Evolutionary conservation across 92 coral and sea anemone species (phyloP), one percentile per base, ranked within the genome.

Genomic region (Heliopora coerulea): DNA sequence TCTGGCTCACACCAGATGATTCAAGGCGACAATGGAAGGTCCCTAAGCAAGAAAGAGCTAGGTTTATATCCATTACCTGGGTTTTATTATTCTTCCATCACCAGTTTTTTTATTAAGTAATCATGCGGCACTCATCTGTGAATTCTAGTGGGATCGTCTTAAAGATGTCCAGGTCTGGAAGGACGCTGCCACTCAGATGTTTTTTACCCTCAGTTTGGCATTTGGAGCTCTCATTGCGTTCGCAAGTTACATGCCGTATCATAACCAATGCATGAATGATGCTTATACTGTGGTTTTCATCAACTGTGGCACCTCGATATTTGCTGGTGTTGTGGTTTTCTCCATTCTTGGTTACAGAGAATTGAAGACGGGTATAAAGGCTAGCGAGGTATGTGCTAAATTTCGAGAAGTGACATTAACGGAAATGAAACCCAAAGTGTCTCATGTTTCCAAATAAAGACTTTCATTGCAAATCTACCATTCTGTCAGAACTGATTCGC

Each of bases 171-270:
- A 90, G 78, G 89, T 90, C 70, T 93, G 98, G 98, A 93, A 87
- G 78, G 98, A 93, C 73, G 98, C 98, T 34, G 98, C 98, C 25
- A 93, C 98, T 13, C 98, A 93, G 78, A 90, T 93, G 98, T 95
- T 95, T 73, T 90, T 95, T 75, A 95, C 99, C 6, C 91, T 93
- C 62, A 93, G 97, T 69, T 75, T 95, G 80, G 99, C 95, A 19
- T 95, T 95, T 79, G 99, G 99, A 46, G 99, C 99, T 20, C 89
- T 95, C 33, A 88, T 87, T 6, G 95, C 99, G 21, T 95, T 95
- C 60, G 95, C 99, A 44, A 95, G 99, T 50, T 95, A 95, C 85
- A 90, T 95, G 97, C 97, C 99, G 0, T 61, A 85, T 24, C 82
- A 93, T 49, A 93, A 93, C 62, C 97, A 95, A 52, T 96, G 91